Conservation (phyloP, 1,140 invertebrate species). For the Lasioglossum albipes region DNA sequence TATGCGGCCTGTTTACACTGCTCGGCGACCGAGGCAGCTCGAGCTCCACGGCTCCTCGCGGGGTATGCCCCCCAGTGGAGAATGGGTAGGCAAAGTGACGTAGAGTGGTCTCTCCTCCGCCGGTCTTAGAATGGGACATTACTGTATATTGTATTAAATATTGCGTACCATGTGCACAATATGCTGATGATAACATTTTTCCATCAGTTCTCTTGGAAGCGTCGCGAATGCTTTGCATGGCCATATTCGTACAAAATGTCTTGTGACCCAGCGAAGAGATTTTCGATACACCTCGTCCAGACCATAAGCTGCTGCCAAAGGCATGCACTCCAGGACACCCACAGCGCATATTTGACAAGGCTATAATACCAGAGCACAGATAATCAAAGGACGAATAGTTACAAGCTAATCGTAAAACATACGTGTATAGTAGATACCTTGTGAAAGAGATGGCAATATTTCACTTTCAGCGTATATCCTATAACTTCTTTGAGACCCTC, state of each 20-base stretch:
- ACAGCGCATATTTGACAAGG: conserved; percentile 88
- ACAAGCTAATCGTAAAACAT: background rate
- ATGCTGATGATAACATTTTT: conserved; percentile 91
- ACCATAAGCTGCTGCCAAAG: conserved; percentile 89
- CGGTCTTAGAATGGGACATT: no score
- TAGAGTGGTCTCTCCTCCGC: no score
- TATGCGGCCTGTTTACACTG: no score
- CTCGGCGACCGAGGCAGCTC: no score
- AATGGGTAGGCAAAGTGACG: no score
- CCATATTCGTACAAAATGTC: conserved; percentile 92
- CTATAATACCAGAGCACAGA: conserved; percentile 77
- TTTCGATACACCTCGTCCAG: conserved; percentile 93
- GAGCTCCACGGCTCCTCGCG: no score
- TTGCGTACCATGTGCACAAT: conserved; percentile 84
- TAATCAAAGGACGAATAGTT: background rate
- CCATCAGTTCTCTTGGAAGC: conserved; percentile 88
- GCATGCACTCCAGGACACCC: conserved; percentile 91
- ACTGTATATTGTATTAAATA: background rate
- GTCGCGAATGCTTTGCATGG: conserved; percentile 91
- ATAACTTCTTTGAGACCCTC: conserved; percentile 95
- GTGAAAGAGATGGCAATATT: conserved; percentile 95
- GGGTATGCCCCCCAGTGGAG: no score
- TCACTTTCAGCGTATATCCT: conserved; percentile 90
- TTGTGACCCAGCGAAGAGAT: conserved; percentile 91
- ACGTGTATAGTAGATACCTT: conserved; percentile 81